These are phyloP conservation scores for Dryocosmus kuriphilus DNA, from an alignment of 2,888 invertebrate genomes.

Conservation along the genomic window DNA sequence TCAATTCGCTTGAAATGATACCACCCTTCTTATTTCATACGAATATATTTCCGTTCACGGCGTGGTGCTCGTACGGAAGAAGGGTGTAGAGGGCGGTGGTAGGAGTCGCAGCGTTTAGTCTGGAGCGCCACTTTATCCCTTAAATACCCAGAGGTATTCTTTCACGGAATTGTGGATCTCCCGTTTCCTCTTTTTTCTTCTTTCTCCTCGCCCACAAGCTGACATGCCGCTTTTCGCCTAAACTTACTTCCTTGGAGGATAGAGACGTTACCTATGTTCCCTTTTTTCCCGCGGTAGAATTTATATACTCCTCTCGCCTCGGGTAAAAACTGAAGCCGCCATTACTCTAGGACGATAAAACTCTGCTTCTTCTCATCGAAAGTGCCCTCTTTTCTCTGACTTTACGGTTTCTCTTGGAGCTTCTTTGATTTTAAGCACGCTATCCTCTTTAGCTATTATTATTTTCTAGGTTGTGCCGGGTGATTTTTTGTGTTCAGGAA, in stretches of 20 bases:
- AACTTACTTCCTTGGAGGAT: background rate
- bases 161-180: slow-evolving; percentile 61
- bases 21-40: slow-evolving; percentile 60
- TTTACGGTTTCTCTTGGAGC: background rate
- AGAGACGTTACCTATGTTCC: background rate
- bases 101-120: slow-evolving; percentile 58
- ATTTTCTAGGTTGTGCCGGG: background rate
- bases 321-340: background rate
- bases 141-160: slow-evolving; percentile 68
- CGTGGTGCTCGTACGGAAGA: background rate
- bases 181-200: slow-evolving; percentile 25
- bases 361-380: background rate
- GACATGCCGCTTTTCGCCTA: background rate
- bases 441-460: background rate
- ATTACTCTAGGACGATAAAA: background rate
- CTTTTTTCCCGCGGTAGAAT: background rate
- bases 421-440: background rate
- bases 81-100: slow-evolving; percentile 47
- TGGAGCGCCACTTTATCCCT: slow-evolving; percentile 61
- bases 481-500: background rate
- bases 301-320: background rate
- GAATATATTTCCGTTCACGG: slow-evolving; percentile 45
- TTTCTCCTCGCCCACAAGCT: background rate
- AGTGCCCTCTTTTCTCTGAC: background rate
- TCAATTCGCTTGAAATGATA: slow-evolving; percentile 60